Conservation (phyloP, 2,888 invertebrate species). For the Masnerella sp. region DNA sequence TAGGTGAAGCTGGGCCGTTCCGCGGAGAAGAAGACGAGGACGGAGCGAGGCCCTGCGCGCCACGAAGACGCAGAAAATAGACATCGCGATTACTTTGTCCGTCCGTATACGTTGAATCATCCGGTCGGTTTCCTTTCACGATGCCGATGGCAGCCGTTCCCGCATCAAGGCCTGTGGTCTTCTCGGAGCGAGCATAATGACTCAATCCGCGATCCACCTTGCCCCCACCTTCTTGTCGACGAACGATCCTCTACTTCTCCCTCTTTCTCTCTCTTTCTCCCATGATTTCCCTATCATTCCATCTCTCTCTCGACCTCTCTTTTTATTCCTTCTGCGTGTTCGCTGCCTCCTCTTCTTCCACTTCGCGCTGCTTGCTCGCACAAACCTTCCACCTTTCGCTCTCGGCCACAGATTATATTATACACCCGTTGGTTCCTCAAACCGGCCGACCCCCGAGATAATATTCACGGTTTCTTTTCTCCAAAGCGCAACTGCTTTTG, state of each 20-base stretch:
- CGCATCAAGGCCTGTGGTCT: conserved; percentile 76
- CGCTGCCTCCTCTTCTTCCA: conserved; percentile 37
- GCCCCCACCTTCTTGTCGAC: conserved; percentile 67
- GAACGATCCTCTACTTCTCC: conserved; percentile 63
- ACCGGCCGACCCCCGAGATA: conserved; percentile 64
- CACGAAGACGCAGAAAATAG: conserved; percentile 59
- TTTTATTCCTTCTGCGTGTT: conserved; percentile 25
- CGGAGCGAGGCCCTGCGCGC: conserved; percentile 30
- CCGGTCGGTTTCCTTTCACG: conserved; percentile 75
- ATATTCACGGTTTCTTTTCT: conserved; percentile 66
- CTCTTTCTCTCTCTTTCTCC: conserved; percentile 33
- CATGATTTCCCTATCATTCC: conserved; percentile 37
- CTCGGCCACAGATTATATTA: conserved; percentile 70
- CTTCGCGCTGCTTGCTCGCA: conserved; percentile 37
- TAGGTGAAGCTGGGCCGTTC: conserved; percentile 42
- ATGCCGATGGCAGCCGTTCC: conserved; percentile 72
- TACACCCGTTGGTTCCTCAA: conserved; percentile 67
- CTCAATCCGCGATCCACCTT: conserved; percentile 77
- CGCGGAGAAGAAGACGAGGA: conserved; percentile 40
- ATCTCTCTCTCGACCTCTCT: conserved; percentile 41
- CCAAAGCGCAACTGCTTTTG: conserved; percentile 46
- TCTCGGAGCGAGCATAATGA: conserved; percentile 76
- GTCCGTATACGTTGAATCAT: conserved; percentile 71
- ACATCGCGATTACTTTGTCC: conserved; percentile 70
- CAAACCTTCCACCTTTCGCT: conserved; percentile 64